A percentile compares a stretch with the other conserved stretches of the same genome.
Conservation (phyloP, 37 sponge, comb jelly and placozoan genomes). For the Haliclona indistincta region DNA sequence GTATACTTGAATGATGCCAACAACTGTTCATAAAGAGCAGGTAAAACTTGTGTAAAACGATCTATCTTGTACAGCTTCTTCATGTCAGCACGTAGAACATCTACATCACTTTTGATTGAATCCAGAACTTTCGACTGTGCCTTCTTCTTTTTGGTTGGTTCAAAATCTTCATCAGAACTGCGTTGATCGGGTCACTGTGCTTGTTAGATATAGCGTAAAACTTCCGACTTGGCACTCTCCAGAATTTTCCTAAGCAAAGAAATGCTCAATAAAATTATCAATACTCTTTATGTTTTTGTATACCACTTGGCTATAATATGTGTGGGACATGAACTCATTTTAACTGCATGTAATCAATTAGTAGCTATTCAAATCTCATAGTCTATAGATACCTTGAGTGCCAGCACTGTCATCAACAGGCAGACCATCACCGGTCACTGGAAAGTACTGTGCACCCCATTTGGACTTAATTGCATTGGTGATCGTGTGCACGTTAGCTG, state of each 20-base stretch:
- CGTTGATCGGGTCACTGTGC: not conserved
- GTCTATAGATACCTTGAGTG: conserved; percentile 1
- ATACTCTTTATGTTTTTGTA: not conserved
- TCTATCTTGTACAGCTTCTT: conserved; percentile 4
- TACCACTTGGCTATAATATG: not conserved
- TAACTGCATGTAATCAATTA: not conserved
- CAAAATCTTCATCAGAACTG: not conserved
- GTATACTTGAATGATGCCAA: conserved; percentile 32
- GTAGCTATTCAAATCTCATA: too few species aligned
- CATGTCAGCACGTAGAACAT: not conserved
- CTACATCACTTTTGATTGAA: not conserved
- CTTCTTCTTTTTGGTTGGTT: not conserved
- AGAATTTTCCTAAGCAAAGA: conserved; percentile 13
- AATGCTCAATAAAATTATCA: not conserved
- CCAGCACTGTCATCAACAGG: not conserved
- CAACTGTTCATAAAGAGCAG: not conserved
- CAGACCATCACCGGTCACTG: conserved; percentile 14
- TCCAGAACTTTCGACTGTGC: not conserved
- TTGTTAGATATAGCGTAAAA: conserved; percentile 12
- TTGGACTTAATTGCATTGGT: not conserved
- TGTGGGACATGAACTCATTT: not conserved
- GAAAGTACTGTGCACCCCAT: conserved; percentile 1
- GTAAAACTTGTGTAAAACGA: conserved; percentile 1
- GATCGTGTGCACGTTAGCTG: conserved; percentile 5
- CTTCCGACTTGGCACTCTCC: conserved; percentile 16